phyloP scores from a whole-genome alignment of 2,888 invertebrate genomes.

The Ernsta delagoae region DNA sequence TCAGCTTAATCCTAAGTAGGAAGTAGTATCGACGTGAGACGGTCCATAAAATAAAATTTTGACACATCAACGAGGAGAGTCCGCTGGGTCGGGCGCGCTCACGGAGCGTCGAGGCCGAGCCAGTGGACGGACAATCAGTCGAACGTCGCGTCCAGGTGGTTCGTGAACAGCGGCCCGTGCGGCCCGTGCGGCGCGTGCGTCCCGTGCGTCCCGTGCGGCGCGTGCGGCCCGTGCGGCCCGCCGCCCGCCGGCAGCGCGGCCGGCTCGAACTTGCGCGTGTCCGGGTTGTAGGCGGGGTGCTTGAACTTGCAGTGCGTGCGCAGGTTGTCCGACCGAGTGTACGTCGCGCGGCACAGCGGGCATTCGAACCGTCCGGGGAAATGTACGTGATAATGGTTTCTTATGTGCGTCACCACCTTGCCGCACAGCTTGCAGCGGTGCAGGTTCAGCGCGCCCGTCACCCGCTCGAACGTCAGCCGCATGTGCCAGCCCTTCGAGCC shows the following conservation, averaged over 20 bases:
- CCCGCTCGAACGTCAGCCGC: conserved; percentile 97
- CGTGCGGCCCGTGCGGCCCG: conserved; percentile 73
- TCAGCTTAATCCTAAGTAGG: conserved; percentile 81
- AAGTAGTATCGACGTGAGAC: conserved; percentile 69
- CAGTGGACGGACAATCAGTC: conserved; percentile 79
- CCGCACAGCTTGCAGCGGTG: conserved; percentile 97
- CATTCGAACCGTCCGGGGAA: conserved; percentile 97
- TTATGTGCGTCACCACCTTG: conserved; percentile 97
- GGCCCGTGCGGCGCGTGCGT: conserved; percentile 79
- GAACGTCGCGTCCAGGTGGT: conserved; percentile 85
- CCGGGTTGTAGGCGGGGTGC: conserved; percentile 94
- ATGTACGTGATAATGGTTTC: conserved; percentile 97
- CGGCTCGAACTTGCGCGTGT: conserved; percentile 94
- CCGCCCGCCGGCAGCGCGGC: conserved; percentile 78
- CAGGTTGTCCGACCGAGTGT: conserved; percentile 96
- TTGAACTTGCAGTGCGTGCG: conserved; percentile 97
- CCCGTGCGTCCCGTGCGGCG: conserved; percentile 72
- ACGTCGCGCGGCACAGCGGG: conserved; percentile 95
- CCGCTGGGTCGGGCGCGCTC: conserved; percentile 57
- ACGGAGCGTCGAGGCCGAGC: conserved; percentile 75
- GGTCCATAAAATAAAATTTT: conserved; percentile 60
- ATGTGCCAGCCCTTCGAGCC: conserved; percentile 98
- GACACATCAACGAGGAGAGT: conserved; percentile 62
- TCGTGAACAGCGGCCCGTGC: conserved; percentile 83
- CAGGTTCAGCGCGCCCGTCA: conserved; percentile 96